These are phyloP conservation scores for Myiagra hebetior DNA, from an alignment of 2,113 vertebrate genomes.

Conservation along the genomic window DNA sequence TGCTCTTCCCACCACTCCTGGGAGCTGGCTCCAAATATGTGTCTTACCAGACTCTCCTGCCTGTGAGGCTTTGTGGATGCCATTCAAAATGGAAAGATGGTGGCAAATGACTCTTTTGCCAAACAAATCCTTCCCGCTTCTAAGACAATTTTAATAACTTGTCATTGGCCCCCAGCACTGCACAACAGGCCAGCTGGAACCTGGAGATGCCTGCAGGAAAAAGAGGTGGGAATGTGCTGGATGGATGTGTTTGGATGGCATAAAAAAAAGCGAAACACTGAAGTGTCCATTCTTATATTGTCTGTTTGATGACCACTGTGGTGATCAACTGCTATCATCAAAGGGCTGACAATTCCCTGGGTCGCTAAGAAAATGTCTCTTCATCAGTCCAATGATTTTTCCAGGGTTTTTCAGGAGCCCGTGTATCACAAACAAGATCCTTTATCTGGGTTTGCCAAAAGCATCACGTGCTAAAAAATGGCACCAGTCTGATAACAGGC, in stretches of 20 bases:
- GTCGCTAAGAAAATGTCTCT: neutral
- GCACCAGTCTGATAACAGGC: neutral
- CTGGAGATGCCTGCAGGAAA: neutral
- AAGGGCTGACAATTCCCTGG: neutral
- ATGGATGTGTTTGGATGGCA: neutral
- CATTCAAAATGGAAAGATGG: neutral
- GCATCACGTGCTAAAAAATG: neutral
- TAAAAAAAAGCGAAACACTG: neutral
- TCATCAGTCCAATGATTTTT: neutral
- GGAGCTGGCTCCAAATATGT: neutral
- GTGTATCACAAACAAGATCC: neutral
- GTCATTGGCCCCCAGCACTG: neutral
- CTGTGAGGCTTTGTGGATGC: neutral
- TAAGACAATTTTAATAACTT: neutral
- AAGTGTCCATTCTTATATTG: neutral
- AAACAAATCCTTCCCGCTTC: neutral
- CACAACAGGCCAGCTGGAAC: neutral
- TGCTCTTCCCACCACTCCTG: neutral
- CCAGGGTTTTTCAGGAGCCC: neutral
- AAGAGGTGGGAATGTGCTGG: neutral
- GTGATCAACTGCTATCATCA: neutral
- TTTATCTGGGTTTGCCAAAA: neutral
- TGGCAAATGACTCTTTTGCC: neutral
- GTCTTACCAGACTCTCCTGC: neutral
- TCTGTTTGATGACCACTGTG: neutral